phyloP scores from a whole-genome alignment of 2,797 vertebrate species.

The Acanthornis magna region DNA sequence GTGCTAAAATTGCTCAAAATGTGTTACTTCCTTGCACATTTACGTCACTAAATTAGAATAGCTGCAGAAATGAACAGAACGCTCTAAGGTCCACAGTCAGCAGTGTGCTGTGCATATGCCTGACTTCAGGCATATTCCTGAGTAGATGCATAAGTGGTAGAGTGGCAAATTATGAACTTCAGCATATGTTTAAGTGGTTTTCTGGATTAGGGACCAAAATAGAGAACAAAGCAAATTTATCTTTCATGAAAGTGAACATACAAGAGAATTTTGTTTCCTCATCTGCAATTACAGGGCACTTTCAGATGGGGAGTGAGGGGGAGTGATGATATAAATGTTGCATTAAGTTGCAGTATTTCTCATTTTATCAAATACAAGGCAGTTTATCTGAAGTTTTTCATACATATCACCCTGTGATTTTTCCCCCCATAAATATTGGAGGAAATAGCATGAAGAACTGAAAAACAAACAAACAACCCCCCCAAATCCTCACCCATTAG shows the following conservation, averaged over 20 bases:
- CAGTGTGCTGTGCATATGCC: slow-evolving; percentile 26
- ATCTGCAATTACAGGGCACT: not conserved
- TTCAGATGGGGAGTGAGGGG: not conserved
- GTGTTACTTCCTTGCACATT: slow-evolving; percentile 6
- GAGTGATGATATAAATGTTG: not conserved
- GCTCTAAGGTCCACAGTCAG: not conserved
- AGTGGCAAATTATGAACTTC: slow-evolving; percentile 17
- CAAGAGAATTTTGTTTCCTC: not conserved
- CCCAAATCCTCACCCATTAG: not conserved
- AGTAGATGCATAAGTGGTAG: not conserved
- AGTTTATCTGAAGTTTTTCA: not conserved
- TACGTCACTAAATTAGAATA: not conserved
- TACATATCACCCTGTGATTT: not conserved
- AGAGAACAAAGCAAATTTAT: slow-evolving; percentile 1
- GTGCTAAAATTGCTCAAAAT: not conserved
- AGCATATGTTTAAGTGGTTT: slow-evolving; percentile 40
- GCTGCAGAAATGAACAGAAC: not conserved
- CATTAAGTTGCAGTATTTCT: not conserved
- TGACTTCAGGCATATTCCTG: slow-evolving; percentile 25
- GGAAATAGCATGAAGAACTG: not conserved
- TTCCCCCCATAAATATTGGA: not conserved
- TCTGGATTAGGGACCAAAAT: slow-evolving; percentile 2
- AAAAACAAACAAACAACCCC: not conserved
- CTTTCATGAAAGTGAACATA: not conserved
- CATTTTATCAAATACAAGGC: not conserved